Percentiles rank a stretch among this genome's conserved stretches.
Conservation (phyloP, 2,888 invertebrate genomes). For the Antheraea assamensis region DNA sequence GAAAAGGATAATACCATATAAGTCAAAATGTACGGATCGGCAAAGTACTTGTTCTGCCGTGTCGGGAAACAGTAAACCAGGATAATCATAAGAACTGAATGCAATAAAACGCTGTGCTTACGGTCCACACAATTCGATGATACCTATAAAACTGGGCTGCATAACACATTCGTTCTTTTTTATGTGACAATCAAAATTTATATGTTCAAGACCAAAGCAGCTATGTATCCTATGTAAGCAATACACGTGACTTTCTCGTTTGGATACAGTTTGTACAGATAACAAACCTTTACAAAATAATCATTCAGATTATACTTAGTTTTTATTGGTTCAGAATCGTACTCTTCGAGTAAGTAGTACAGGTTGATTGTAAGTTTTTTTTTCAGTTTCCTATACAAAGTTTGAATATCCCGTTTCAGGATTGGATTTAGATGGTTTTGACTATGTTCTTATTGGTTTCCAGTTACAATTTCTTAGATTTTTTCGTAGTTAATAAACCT, state of each 20-base stretch:
- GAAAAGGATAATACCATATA: neutral
- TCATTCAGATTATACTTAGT: neutral
- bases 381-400: neutral
- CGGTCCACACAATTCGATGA: conserved; percentile 60
- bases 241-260: neutral
- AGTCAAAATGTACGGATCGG: neutral
- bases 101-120: conserved; percentile 60
- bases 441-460: neutral
- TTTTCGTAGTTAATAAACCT: no score
- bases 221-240: neutral
- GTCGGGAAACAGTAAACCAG: conserved; percentile 25
- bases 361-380: neutral
- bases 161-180: conserved; percentile 52
- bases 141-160: conserved; percentile 58
- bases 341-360: neutral
- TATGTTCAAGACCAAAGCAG: conserved; percentile 45
- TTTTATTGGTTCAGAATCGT: neutral
- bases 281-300: neutral
- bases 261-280: neutral
- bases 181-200: conserved; percentile 57
- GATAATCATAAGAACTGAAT: conserved; percentile 60
- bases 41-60: neutral
- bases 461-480: neutral
- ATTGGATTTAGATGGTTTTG: neutral
- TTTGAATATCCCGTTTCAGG: neutral